These are phyloP conservation scores for Dicrurus megarhynchus DNA, from an alignment of 2,113 vertebrate species.

Conservation along the genomic window DNA sequence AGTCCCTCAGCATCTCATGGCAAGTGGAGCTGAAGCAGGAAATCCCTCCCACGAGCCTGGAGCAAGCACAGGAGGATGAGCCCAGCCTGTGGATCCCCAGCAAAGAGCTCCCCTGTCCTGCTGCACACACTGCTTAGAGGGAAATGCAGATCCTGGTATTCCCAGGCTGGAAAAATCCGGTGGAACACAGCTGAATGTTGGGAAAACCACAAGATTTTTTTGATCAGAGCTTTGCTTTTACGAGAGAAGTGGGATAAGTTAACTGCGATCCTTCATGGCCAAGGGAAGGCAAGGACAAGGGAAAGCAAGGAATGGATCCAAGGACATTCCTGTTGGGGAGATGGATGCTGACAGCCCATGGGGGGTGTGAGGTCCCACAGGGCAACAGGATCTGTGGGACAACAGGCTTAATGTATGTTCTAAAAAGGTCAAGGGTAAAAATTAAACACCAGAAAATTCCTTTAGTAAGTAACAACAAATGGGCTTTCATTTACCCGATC, in stretches of 20 bases:
- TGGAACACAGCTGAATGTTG: fast-evolving
- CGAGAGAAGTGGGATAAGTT: not conserved
- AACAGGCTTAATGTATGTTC: not conserved
- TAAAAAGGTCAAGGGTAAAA: not conserved
- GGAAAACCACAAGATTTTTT: not conserved
- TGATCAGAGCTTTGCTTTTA: not conserved
- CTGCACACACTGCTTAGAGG: not conserved
- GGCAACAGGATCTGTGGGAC: not conserved
- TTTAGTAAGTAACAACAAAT: not conserved
- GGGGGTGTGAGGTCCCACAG: not conserved
- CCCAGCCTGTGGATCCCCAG: not conserved
- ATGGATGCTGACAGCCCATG: fast-evolving
- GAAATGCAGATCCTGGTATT: not conserved
- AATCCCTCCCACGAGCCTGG: not conserved
- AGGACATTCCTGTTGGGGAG: not conserved
- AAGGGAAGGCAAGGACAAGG: not conserved
- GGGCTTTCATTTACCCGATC: not conserved
- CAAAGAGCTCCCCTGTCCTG: fast-evolving
- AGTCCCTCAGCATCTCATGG: not conserved
- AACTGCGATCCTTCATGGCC: not conserved
- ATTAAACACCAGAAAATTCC: not conserved
- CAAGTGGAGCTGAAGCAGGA: not conserved
- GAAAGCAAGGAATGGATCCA: not conserved
- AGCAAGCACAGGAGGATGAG: not conserved
- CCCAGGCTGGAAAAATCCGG: not conserved